A percentile compares a stretch with the other conserved stretches of the same genome.
These are phyloP conservation scores for Drosophila helvetica DNA, from an alignment of 2,888 invertebrate species.

Conservation along the genomic window DNA sequence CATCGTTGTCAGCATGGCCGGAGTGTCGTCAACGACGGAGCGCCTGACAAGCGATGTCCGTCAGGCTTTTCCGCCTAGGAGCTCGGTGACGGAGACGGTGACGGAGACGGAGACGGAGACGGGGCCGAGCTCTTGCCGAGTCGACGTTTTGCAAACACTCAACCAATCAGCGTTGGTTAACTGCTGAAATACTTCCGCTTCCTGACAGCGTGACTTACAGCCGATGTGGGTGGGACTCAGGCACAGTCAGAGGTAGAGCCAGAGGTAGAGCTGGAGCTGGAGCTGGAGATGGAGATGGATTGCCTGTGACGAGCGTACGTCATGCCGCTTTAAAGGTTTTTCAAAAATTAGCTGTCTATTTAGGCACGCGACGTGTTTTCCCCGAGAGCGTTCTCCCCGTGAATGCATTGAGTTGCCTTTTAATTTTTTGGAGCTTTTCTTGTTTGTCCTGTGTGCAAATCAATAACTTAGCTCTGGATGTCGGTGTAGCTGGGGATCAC, in stretches of 20 bases:
- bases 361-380: conserved; percentile 64
- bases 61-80: conserved; percentile 45
- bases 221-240: conserved; percentile 8
- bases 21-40: conserved; percentile 41
- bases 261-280: no score
- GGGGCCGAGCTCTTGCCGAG: conserved; percentile 26
- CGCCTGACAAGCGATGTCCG: conserved; percentile 49
- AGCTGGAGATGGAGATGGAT: background rate
- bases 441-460: conserved; percentile 60
- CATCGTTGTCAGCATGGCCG: conserved; percentile 60
- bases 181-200: conserved; percentile 77
- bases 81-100: background rate
- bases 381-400: conserved; percentile 26
- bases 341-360: conserved; percentile 77
- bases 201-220: conserved; percentile 60
- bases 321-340: conserved; percentile 69
- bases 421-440: conserved; percentile 43
- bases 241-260: background rate
- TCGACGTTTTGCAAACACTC: conserved; percentile 68
- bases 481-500: conserved; percentile 1
- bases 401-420: conserved; percentile 30
- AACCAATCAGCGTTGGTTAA: conserved; percentile 78
- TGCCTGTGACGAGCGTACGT: conserved; percentile 59
- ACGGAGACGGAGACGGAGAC: background rate
- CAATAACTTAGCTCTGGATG: conserved; percentile 64